phyloP scores from a whole-genome alignment of 2,113 vertebrate species.

The Tachuris rubrigastra region DNA sequence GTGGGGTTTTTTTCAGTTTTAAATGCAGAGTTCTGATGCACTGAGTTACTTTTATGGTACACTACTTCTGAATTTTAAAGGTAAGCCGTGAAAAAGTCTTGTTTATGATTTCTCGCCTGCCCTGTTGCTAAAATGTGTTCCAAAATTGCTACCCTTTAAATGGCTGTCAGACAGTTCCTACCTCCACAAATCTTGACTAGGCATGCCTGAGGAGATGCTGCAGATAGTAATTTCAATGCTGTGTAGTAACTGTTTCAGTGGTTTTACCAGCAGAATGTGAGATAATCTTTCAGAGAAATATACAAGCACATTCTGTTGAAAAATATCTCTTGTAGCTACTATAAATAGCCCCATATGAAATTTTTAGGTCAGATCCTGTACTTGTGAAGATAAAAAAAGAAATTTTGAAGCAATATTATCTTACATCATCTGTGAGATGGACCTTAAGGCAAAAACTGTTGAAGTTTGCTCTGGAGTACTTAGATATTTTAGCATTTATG shows the following conservation, averaged over 20 bases:
- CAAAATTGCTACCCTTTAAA: background rate
- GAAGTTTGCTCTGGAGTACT: constrained; percentile 17
- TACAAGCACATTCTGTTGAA: background rate
- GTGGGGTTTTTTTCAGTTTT: background rate
- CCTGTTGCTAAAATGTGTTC: background rate
- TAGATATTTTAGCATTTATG: constrained; percentile 4
- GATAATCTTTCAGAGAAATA: background rate
- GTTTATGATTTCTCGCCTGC: background rate
- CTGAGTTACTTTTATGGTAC: background rate
- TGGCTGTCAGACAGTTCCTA: background rate
- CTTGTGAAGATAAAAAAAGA: constrained; percentile 13
- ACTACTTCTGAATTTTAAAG: background rate
- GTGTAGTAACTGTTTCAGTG: background rate
- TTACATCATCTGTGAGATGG: background rate
- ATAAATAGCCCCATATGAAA: background rate
- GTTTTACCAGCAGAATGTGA: background rate
- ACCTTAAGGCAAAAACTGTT: constrained; percentile 16
- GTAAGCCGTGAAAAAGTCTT: background rate
- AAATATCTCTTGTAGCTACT: background rate
- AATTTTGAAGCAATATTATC: background rate
- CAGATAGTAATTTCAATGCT: background rate
- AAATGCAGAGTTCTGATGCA: background rate
- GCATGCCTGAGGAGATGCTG: background rate
- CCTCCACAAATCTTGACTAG: background rate
- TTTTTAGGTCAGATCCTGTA: constrained; percentile 28